Base-by-base conservation (phyloP, 2,113 vertebrate genomes). In the Gadus chalcogrammus region DNA sequence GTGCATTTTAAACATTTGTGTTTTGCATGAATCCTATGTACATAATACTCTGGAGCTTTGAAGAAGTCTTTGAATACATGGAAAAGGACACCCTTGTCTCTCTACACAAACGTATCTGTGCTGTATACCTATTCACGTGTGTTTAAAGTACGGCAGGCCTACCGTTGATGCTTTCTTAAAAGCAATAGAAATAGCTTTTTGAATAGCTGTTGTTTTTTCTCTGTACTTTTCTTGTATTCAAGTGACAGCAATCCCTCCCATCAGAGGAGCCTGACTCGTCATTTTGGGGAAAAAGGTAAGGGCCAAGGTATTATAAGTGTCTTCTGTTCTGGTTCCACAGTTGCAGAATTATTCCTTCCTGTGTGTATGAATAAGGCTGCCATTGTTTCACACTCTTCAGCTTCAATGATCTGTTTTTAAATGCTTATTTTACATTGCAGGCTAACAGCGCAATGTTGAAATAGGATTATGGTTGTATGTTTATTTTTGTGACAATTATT, bases 261-360 rank as follows among this genome's bases (percentile, higher is more conserved):
- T 35, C 31, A 4, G 31, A 35, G 31, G 31, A 35, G 31, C 31
- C 42, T 13, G 42, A 48, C 2, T 1, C 42, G 2, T 48, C 11
- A 48, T 48, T 48, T 7, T 11, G 11, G 38, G 38, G 0, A 11
- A 42, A 6, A 42, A 3, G 38, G 38, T 8, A 42, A 42, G 73
- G 35, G 61, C 24, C 24, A 72, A 76, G 76, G 48, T 68, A 42
- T 42, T 48, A 48, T 13, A 48, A 48, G 59, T 75, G 72, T 77
- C 76, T 73, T 48, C 8, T 64, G 22, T 12, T 72, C 16, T 0
- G 0, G 1, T 9, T 9, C 18, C 8, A 64, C 42, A 69, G 52
- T 75, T 67, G 0, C 64, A 27, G 28, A 5, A 75, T 64, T 65
- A 52, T 24, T 73, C 3, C 42, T 0, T 0, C 16, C 28, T 15